Conservation (phyloP, 2,113 vertebrate species). For the Odocoileus hemionus region DNA sequence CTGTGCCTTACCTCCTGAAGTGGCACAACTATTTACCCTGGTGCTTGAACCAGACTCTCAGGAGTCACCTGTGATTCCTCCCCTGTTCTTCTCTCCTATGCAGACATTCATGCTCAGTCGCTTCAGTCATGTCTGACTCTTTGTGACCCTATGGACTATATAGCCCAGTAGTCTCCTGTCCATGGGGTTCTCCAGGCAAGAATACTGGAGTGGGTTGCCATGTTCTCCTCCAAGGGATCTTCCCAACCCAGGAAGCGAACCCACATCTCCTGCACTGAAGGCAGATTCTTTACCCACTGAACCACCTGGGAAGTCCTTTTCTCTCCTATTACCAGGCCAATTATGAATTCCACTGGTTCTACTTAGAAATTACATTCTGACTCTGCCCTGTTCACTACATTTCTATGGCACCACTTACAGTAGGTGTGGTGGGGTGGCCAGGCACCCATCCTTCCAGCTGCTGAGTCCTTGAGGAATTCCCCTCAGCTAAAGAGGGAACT, state of each 20-base stretch:
- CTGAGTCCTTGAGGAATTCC: background rate
- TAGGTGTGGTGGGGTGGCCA: background rate
- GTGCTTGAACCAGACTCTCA: background rate
- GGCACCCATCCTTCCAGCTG: too few species aligned
- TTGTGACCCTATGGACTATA: rapidly evolving
- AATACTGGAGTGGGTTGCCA: background rate
- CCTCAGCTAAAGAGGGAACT: background rate
- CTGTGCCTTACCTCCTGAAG: background rate
- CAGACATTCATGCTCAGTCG: rapidly evolving
- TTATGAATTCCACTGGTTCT: background rate
- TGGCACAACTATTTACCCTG: rapidly evolving
- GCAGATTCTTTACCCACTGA: background rate
- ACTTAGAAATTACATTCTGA: background rate
- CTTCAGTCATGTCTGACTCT: background rate
- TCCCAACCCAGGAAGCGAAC: background rate
- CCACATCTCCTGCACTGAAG: background rate
- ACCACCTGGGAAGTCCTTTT: background rate
- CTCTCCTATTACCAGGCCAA: background rate
- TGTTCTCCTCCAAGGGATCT: background rate
- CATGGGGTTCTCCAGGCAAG: background rate
- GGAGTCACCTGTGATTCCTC: background rate
- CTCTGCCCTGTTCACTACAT: background rate
- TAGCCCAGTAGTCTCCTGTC: background rate
- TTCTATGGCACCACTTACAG: background rate
- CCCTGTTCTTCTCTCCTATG: background rate